These are phyloP conservation scores for Pediacus dermestoides DNA, from an alignment of 2,888 invertebrate species.

Conservation along the genomic window DNA sequence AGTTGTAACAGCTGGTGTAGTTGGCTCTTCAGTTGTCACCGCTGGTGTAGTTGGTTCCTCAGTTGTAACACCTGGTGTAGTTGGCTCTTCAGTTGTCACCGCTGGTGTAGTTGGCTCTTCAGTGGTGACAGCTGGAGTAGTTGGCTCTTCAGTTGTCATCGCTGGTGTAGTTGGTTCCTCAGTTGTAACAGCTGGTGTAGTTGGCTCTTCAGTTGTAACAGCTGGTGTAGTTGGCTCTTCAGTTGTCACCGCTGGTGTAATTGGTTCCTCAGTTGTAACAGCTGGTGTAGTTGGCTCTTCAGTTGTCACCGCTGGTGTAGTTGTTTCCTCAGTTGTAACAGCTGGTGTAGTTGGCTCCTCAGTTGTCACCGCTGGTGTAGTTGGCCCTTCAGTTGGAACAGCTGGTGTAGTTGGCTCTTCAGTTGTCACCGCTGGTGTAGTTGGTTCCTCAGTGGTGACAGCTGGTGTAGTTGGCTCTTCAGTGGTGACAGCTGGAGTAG, in stretches of 20 bases:
- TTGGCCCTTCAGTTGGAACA: slow-evolving; percentile 16
- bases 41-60: slow-evolving; percentile 43
- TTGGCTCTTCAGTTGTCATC: slow-evolving; percentile 6
- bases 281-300: slow-evolving; percentile 7
- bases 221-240: background rate
- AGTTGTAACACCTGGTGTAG: background rate
- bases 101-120: background rate
- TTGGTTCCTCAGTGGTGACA: slow-evolving; percentile 5
- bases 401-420: background rate
- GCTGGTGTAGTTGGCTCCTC: slow-evolving; percentile 43
- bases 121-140: slow-evolving; percentile 5
- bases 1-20: slow-evolving; percentile 2
- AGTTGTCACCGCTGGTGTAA: slow-evolving; percentile 16
- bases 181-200: slow-evolving; percentile 30
- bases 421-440: slow-evolving; percentile 6
- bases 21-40: slow-evolving; percentile 26
- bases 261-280: slow-evolving; percentile 1
- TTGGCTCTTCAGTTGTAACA: slow-evolving; percentile 37
- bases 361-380: slow-evolving; percentile 1
- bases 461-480: slow-evolving; percentile 11
- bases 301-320: slow-evolving; percentile 1
- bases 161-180: slow-evolving; percentile 11
- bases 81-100: slow-evolving; percentile 16
- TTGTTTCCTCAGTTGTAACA: slow-evolving; percentile 26
- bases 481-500: slow-evolving; percentile 30